Percentiles rank a stretch among this genome's conserved stretches.
These are phyloP conservation scores for Caenorhabditis zanzibari DNA, from an alignment of 2,888 invertebrate species.

Conservation along the genomic window DNA sequence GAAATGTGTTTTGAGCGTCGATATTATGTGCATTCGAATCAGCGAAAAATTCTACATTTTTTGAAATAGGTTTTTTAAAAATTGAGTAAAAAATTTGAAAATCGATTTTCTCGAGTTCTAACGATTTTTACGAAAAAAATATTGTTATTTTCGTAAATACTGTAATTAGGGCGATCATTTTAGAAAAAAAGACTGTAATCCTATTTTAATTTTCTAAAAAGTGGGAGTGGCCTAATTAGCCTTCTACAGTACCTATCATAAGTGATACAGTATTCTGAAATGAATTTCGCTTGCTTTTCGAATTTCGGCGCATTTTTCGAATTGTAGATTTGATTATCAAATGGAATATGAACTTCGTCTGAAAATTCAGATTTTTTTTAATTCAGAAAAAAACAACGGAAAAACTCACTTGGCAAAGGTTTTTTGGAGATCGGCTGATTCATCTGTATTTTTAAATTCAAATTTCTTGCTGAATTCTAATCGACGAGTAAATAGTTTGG, in stretches of 20 bases:
- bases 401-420: background rate
- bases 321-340: constrained; percentile 32
- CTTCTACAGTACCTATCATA: constrained; percentile 36
- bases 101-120: too few species aligned
- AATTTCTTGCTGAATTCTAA: background rate
- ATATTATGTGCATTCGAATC: too few species aligned
- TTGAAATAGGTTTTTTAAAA: too few species aligned
- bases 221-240: background rate
- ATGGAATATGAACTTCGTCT: constrained; percentile 32
- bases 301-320: constrained; percentile 18
- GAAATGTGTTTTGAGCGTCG: too few species aligned
- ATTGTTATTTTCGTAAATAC: too few species aligned
- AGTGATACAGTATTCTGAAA: constrained; percentile 50
- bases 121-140: too few species aligned
- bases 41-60: too few species aligned
- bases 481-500: background rate
- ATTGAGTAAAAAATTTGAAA: too few species aligned
- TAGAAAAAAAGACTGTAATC: too few species aligned
- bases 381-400: background rate
- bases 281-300: constrained; percentile 23
- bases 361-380: background rate
- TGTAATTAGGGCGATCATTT: too few species aligned
- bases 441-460: background rate
- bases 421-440: background rate
- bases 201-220: background rate